Evolutionary conservation across 2,888 invertebrate species (phyloP).

Genomic region (Conchocele bisecta): DNA sequence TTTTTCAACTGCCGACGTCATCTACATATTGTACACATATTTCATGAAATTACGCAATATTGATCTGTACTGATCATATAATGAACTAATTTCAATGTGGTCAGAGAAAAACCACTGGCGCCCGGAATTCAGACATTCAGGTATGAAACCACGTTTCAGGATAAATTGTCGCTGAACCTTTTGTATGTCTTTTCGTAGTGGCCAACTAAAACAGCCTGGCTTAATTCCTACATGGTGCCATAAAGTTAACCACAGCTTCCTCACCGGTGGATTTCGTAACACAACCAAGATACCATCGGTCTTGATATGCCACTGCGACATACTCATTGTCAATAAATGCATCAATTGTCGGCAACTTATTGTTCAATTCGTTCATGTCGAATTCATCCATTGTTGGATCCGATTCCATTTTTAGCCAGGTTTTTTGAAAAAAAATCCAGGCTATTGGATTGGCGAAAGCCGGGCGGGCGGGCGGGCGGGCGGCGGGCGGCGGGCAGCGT

Average conservation of each 20-base stretch:
- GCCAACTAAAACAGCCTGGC: conserved; percentile 14
- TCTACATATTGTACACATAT: too few relatives aligned
- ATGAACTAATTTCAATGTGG: background rate
- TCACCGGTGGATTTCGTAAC: background rate
- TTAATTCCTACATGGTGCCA: conserved; percentile 9
- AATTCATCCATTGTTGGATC: background rate
- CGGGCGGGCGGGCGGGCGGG: too few relatives aligned
- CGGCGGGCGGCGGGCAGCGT: too few relatives aligned
- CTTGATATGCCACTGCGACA: conserved; percentile 15
- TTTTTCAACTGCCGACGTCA: too few relatives aligned
- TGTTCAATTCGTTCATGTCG: too few relatives aligned
- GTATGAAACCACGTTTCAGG: conserved; percentile 8
- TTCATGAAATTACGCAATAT: too few relatives aligned
- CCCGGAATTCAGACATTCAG: conserved; percentile 17
- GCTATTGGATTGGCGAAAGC: too few relatives aligned
- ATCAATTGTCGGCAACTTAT: background rate
- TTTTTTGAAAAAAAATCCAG: too few relatives aligned
- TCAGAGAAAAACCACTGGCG: conserved; percentile 12
- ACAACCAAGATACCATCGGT: conserved; percentile 21
- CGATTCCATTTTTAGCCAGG: too few relatives aligned
- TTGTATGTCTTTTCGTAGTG: conserved; percentile 18
- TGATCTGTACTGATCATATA: too few relatives aligned
- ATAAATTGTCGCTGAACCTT: conserved; percentile 10
- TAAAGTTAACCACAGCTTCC: conserved; percentile 13
- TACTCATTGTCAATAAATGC: conserved; percentile 1